Conservation (phyloP, 2,113 vertebrate species). For the Oreocharis arfaki region DNA sequence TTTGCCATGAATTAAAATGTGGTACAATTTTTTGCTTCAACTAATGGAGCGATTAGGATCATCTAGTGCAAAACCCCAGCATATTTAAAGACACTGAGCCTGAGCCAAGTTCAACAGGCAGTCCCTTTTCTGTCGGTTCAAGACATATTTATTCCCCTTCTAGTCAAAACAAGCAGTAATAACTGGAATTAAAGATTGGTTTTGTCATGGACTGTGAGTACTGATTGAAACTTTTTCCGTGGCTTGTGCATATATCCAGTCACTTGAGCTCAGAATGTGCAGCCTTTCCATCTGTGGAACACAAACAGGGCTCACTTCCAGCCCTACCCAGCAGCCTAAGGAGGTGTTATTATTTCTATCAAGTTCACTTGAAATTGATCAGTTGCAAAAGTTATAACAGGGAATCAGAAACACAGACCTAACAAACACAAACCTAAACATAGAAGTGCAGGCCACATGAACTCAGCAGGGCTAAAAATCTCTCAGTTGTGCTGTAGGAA, state of each 20-base stretch:
- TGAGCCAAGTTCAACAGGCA: background rate
- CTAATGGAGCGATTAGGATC: background rate
- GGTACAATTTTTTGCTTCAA: background rate
- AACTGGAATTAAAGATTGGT: background rate
- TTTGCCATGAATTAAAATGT: background rate
- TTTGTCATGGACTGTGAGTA: background rate
- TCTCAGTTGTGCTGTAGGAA: background rate
- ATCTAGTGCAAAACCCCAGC: background rate
- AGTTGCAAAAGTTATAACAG: background rate
- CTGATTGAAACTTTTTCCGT: background rate
- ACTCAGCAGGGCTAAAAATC: background rate
- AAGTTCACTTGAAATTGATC: background rate
- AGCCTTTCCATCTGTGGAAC: background rate
- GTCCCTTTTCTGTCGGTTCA: background rate
- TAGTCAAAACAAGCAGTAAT: background rate
- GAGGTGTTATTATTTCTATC: background rate
- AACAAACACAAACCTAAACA: background rate
- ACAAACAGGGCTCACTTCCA: background rate
- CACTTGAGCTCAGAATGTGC: background rate
- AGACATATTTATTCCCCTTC: background rate
- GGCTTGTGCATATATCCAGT: background rate
- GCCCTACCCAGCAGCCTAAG: background rate
- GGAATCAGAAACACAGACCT: background rate
- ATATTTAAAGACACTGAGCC: background rate
- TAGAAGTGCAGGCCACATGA: background rate